Conservation (phyloP, 2,888 invertebrate genomes). For the Ramazzottius varieornatus region DNA sequence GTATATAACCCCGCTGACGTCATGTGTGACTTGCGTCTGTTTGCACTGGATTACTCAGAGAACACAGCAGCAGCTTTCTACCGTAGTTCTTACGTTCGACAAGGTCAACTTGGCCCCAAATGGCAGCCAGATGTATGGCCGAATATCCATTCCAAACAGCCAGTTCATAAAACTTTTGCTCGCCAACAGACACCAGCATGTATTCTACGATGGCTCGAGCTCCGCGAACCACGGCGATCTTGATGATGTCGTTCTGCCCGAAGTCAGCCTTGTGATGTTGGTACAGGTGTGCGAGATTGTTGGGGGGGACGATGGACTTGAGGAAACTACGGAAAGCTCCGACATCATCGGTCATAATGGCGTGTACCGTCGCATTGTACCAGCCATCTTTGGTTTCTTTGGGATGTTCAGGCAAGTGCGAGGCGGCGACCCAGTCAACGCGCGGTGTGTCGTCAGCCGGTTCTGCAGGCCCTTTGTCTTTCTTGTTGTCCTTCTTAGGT, state of each 20-base stretch:
- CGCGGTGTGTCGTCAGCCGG: neutral
- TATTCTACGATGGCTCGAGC: neutral
- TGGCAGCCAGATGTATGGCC: neutral
- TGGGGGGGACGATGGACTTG: neutral
- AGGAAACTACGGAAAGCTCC: neutral
- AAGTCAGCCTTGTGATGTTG: neutral
- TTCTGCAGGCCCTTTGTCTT: neutral
- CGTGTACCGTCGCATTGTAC: neutral
- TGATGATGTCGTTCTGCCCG: neutral
- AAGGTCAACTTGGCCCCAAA: neutral
- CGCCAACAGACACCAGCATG: neutral
- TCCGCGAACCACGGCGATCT: neutral
- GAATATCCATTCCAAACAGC: neutral
- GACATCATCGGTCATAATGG: neutral
- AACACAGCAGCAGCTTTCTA: no score
- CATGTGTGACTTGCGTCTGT: no score
- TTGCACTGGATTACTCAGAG: no score
- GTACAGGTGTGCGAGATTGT: neutral
- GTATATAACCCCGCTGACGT: no score
- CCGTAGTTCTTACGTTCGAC: neutral
- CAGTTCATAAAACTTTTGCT: neutral
- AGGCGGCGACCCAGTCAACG: neutral
- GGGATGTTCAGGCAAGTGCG: neutral
- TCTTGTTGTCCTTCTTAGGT: neutral
- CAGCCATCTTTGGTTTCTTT: neutral